Base-by-base conservation (phyloP, 1,140 invertebrate species). In the Asbolus verrucosus region DNA sequence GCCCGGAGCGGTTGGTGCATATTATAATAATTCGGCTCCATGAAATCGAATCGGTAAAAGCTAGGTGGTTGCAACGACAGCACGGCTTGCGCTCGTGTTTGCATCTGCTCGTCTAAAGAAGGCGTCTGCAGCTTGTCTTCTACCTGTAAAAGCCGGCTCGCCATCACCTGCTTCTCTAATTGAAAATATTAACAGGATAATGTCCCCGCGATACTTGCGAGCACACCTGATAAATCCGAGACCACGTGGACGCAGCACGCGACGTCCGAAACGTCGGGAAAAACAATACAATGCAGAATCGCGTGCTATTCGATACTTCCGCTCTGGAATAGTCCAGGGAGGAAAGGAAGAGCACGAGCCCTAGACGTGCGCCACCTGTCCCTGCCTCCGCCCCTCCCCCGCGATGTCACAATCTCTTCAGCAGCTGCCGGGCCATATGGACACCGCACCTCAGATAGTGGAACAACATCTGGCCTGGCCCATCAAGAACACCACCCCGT, bases 341-440 rank as follows among this genome's bases (percentile, higher is more conserved):
- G 19, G 33, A 16, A 24, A 24, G 16, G 9, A n/a, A n/a, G 18
- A 66, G 39, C 63, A 66, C 39, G 63, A 66, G 63, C 63, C 43
- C 63, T 50, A 27, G 39, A 66, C 63, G 63, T 66, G 63, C 27
- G 63, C 63, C 63, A 66, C 63, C 63, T 66, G 63, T 66, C 63
- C 27, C 39, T 11, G 11, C 61, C 13, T 19, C 24, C 18, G 9
- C 63, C 2, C 38, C 38, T 18, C 18, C 11, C 31, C 36, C 2
- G 21, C n/a, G n/a, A n/a, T 41, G 36, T 27, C 63, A 9, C 39
- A 50, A 66, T 66, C 63, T 65, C 62, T 11, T 46, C 24, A n/a
- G 63, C 63, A 66, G 63, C 63, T 66, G 63, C 63, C 27, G 39
- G 43, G 63, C 63, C 63, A 66, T 66, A 66, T 66, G 63, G 63